Conservation (phyloP, 2,797 vertebrate species). For the Myiotriccus ornatus region DNA sequence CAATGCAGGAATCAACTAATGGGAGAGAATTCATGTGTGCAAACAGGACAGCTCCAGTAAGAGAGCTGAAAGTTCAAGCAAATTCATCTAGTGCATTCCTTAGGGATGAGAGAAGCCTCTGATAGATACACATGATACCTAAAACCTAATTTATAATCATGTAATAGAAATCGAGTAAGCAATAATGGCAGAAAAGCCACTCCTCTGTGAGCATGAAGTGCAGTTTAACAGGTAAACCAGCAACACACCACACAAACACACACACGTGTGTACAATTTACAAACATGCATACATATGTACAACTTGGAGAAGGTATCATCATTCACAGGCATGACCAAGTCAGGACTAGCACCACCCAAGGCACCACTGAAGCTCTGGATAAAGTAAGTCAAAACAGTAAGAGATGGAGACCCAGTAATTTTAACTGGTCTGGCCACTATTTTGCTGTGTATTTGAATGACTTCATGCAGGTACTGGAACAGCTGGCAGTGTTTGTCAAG, state of each 20-base stretch:
- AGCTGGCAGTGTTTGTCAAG: constrained; percentile 23
- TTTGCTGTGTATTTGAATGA: neutral
- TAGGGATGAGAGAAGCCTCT: neutral
- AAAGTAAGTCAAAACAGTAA: neutral
- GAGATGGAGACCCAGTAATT: neutral
- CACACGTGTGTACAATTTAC: neutral
- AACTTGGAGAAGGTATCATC: neutral
- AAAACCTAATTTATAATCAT: neutral
- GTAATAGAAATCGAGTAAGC: neutral
- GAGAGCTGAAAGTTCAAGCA: neutral
- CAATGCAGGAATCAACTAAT: neutral
- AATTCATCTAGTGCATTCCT: neutral
- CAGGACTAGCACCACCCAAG: neutral
- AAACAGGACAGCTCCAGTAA: neutral
- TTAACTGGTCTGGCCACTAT: neutral
- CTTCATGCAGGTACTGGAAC: neutral
- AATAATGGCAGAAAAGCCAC: neutral
- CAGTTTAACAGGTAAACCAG: neutral
- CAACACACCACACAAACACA: neutral
- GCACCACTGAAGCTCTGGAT: neutral
- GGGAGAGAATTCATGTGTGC: neutral
- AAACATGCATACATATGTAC: neutral
- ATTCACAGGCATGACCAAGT: neutral
- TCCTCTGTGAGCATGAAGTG: accelerated
- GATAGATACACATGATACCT: neutral